phyloP scores from a whole-genome alignment of 2,797 vertebrate species.

The Triplophysa bombifrons region DNA sequence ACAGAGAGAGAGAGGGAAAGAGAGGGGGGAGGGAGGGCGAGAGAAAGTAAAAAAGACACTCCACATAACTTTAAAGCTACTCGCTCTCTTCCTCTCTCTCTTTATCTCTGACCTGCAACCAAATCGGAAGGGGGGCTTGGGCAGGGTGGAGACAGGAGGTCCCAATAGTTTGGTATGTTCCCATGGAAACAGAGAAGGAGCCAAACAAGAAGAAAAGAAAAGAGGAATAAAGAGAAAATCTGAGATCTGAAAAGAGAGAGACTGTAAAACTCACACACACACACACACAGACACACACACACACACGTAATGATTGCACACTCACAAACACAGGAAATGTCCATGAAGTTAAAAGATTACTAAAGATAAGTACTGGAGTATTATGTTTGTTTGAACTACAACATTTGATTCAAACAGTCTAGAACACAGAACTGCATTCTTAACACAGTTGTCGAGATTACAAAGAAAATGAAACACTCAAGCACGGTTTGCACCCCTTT shows the following conservation, averaged over 20 bases:
- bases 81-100: constrained; percentile 1
- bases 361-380: background rate
- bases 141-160: constrained; percentile 37
- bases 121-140: constrained; percentile 7
- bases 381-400: background rate
- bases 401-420: background rate
- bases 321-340: background rate
- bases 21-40: background rate
- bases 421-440: background rate
- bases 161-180: constrained; percentile 48
- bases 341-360: background rate
- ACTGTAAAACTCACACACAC: background rate
- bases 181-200: constrained; percentile 50
- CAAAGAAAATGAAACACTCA: too few species aligned
- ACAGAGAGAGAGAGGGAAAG: too few species aligned
- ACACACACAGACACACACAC: too few species aligned
- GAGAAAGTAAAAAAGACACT: constrained; percentile 30
- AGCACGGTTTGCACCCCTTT: too few species aligned
- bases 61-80: constrained; percentile 34
- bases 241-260: background rate
- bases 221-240: constrained; percentile 4
- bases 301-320: background rate
- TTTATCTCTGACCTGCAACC: constrained; percentile 15
- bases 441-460: background rate
- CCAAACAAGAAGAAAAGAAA: constrained; percentile 26